phyloP scores from a whole-genome alignment of 1,140 invertebrate species.

The Planococcus citri region DNA sequence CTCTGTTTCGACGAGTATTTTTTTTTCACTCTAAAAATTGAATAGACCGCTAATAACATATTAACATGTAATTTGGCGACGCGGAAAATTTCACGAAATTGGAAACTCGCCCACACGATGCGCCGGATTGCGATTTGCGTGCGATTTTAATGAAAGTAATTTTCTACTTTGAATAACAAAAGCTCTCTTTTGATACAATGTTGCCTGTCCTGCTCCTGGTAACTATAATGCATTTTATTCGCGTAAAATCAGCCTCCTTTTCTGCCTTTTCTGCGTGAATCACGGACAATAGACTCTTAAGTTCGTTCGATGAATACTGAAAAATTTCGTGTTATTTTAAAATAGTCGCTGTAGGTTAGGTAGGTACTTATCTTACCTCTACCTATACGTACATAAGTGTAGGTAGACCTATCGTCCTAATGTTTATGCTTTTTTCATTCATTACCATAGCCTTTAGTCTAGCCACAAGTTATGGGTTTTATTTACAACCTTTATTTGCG shows the following conservation, averaged over 20 bases:
- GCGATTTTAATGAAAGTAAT: neutral
- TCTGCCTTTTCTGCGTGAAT: neutral
- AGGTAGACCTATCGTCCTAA: neutral
- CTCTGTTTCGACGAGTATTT: neutral
- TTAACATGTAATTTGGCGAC: neutral
- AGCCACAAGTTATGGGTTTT: neutral
- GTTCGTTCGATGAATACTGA: neutral
- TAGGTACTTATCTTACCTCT: no score
- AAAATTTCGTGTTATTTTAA: neutral
- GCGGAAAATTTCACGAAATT: neutral
- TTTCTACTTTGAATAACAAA: neutral
- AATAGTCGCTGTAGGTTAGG: no score
- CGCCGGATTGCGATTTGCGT: no score
- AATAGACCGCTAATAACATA: neutral
- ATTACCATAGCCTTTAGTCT: neutral
- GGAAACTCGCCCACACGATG: neutral
- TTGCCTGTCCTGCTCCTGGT: no score
- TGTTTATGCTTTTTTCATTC: neutral
- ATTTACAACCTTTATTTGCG: neutral
- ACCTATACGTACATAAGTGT: no score
- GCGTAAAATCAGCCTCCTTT: neutral
- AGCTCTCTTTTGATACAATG: neutral
- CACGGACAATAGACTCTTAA: neutral
- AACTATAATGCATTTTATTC: no score
- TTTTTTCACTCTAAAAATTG: neutral